Conservation (phyloP, 2,888 invertebrate genomes). For the Rhabditoides inermis region DNA sequence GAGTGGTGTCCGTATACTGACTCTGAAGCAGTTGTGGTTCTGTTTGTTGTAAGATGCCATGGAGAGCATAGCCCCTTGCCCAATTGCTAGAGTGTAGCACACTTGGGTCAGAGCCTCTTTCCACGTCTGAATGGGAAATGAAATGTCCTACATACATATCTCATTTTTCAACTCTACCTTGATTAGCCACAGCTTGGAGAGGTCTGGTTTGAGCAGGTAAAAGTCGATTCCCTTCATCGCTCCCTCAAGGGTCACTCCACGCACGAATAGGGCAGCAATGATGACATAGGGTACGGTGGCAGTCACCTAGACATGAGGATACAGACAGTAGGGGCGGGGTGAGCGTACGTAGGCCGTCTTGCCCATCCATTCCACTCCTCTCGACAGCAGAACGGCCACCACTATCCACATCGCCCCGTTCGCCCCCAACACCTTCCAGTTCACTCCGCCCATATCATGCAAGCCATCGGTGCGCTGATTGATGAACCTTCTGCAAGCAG, state of each 20-base stretch:
- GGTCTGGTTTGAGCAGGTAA: slow-evolving; percentile 2
- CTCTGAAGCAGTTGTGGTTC: slow-evolving; percentile 60
- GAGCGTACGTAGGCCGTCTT: slow-evolving; percentile 3
- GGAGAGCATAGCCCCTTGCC: slow-evolving; percentile 52
- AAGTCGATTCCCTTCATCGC: slow-evolving; percentile 1
- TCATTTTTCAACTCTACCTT: slow-evolving; percentile 2
- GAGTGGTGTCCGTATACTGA: no score
- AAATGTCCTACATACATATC: not conserved
- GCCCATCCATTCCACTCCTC: slow-evolving; percentile 8
- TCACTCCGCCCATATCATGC: no score
- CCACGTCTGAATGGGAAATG: slow-evolving; percentile 41
- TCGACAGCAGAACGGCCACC: not conserved
- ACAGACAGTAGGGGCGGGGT: no score
- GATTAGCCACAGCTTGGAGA: not conserved
- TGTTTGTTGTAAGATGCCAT: slow-evolving; percentile 52
- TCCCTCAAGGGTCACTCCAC: slow-evolving; percentile 5
- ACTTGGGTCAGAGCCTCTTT: slow-evolving; percentile 51
- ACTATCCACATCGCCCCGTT: slow-evolving; percentile 3
- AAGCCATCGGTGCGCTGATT: no score
- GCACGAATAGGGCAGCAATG: not conserved
- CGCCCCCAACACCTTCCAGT: not conserved
- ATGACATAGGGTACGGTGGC: slow-evolving; percentile 6
- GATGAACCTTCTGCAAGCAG: no score
- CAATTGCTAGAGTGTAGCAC: slow-evolving; percentile 52
- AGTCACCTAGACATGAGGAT: no score